A percentile compares a stretch with the other conserved stretches of the same genome.
Conservation (phyloP, 2,888 invertebrate genomes). For the Thereva unica region DNA sequence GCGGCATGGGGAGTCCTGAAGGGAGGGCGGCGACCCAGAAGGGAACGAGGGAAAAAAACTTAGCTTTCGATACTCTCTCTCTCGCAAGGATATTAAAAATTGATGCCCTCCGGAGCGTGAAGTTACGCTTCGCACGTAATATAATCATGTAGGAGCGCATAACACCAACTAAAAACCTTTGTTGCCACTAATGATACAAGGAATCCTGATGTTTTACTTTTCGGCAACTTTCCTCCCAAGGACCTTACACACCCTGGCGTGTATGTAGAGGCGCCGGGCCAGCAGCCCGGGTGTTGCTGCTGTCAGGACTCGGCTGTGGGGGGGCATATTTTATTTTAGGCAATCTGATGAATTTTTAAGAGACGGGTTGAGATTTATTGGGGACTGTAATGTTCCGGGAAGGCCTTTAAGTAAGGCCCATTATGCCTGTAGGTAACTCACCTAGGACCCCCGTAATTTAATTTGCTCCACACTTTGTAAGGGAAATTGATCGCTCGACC, state of each 20-base stretch:
- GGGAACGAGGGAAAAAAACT: constrained; percentile 20
- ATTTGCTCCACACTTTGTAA: too few species aligned
- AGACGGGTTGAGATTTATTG: too few species aligned
- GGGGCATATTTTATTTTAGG: too few species aligned
- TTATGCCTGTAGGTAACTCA: too few species aligned
- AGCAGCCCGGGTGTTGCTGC: not conserved
- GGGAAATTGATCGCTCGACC: too few species aligned
- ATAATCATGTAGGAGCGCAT: constrained; percentile 3
- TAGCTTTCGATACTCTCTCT: not conserved
- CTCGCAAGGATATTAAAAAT: constrained; percentile 24
- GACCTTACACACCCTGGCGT: not conserved
- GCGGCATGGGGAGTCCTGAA: too few species aligned
- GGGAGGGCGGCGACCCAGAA: not conserved
- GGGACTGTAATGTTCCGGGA: too few species aligned
- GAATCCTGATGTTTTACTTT: constrained; percentile 18
- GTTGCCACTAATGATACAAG: constrained; percentile 31
- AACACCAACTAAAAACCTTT: constrained; percentile 6
- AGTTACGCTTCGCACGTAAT: constrained; percentile 11
- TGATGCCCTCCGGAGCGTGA: constrained; percentile 11
- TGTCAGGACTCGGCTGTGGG: too few species aligned
- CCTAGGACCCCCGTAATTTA: too few species aligned
- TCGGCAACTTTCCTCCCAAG: constrained; percentile 23
- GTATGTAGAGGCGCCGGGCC: not conserved
- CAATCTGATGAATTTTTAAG: too few species aligned
- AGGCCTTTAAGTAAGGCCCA: too few species aligned